Evolutionary conservation across 2,888 invertebrate genomes (phyloP).

Genomic region (Watsonalla cultraria): DNA sequence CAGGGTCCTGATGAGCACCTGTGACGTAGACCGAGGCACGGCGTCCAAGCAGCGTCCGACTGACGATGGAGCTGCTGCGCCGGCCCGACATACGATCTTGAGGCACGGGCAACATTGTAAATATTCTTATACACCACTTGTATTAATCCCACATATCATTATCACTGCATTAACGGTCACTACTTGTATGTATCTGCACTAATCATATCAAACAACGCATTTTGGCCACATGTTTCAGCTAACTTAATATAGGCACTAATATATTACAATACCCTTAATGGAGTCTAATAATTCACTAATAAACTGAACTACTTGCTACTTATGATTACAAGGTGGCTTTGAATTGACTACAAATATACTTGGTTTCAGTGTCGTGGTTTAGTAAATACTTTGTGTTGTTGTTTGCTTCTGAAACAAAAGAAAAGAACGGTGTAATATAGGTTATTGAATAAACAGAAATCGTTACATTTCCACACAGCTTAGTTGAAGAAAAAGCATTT

Average conservation of each 20-base stretch:
- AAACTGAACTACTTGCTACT: background rate
- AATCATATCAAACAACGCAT: constrained; percentile 14
- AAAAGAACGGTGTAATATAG: constrained; percentile 2
- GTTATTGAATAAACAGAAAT: constrained; percentile 8
- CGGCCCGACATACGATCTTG: constrained; percentile 80
- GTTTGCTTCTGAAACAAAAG: constrained; percentile 31
- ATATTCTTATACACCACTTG: constrained; percentile 9
- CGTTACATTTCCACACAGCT: constrained; percentile 3
- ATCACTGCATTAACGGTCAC: constrained; percentile 1
- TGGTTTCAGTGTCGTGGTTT: background rate
- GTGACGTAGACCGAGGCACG: constrained; percentile 82
- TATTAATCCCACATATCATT: background rate
- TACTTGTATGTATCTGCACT: constrained; percentile 9
- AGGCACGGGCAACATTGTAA: constrained; percentile 72
- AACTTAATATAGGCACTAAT: constrained; percentile 34
- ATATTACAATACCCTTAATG: constrained; percentile 16
- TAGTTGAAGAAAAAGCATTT: constrained; percentile 3
- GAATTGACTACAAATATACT: background rate
- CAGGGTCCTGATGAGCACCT: constrained; percentile 80
- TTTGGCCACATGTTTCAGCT: constrained; percentile 9
- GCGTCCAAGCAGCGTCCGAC: constrained; percentile 81
- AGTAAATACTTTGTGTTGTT: constrained; percentile 7
- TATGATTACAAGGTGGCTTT: background rate
- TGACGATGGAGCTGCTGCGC: constrained; percentile 83
- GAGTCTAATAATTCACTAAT: no score